Percentiles rank a stretch among this genome's conserved stretches.
These are phyloP conservation scores for Pedionomus torquatus DNA, from an alignment of 2,113 vertebrate genomes.

Conservation along the genomic window DNA sequence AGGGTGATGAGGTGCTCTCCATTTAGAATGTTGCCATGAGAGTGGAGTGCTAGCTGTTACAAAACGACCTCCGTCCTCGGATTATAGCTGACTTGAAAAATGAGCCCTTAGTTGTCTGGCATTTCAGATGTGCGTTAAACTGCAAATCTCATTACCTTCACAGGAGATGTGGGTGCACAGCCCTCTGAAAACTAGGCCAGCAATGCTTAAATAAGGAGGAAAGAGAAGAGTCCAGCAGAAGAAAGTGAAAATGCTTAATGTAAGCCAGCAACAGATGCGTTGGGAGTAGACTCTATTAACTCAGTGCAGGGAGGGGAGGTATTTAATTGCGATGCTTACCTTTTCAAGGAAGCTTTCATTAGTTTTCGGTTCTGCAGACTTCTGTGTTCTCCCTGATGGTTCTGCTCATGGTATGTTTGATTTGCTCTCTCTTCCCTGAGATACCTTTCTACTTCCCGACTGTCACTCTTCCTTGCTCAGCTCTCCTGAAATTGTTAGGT, in stretches of 20 bases:
- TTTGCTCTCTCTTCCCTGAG: neutral
- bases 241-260: neutral
- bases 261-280: neutral
- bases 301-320: neutral
- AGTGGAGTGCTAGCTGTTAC: neutral
- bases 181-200: slow-evolving; percentile 17
- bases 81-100: neutral
- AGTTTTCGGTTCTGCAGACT: neutral
- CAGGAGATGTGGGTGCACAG: slow-evolving; percentile 5
- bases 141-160: slow-evolving; percentile 32
- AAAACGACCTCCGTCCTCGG: neutral
- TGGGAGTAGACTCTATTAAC: neutral
- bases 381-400: neutral
- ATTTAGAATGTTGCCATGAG: neutral
- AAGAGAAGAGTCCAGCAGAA: neutral
- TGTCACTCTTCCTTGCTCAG: neutral
- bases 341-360: neutral
- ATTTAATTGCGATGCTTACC: neutral
- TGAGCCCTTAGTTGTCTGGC: neutral
- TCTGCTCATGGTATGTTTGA: neutral
- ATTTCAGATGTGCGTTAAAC: slow-evolving; percentile 4
- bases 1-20: neutral
- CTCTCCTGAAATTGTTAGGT: neutral
- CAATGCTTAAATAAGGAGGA: neutral
- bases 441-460: neutral